Conservation (phyloP, 2,888 invertebrate genomes). For the Cyrtodaria siliqua region DNA sequence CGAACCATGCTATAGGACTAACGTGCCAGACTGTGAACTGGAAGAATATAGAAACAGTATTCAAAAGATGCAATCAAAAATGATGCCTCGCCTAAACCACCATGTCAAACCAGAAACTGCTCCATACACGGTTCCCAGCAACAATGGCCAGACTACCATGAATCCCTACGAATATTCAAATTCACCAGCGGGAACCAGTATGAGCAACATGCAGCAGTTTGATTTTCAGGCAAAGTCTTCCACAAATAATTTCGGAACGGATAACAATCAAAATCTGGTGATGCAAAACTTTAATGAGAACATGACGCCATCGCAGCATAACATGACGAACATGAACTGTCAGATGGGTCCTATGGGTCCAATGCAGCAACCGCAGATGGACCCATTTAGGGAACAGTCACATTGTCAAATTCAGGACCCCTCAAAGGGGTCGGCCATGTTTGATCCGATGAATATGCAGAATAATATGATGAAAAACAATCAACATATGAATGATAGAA, state of each 20-base stretch:
- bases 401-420: constrained; percentile 63
- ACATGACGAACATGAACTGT: constrained; percentile 62
- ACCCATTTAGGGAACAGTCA: constrained; percentile 53
- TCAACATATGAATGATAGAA: constrained; percentile 18
- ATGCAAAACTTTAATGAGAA: constrained; percentile 67
- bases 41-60: constrained; percentile 76
- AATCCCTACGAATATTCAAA: constrained; percentile 68
- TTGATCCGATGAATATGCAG: constrained; percentile 57
- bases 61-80: constrained; percentile 78
- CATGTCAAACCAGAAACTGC: constrained; percentile 79
- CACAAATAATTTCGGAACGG: constrained; percentile 66
- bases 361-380: constrained; percentile 66
- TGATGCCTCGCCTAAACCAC: constrained; percentile 75
- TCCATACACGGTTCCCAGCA: constrained; percentile 80
- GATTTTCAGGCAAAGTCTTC: constrained; percentile 65
- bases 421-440: constrained; percentile 57
- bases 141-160: constrained; percentile 67
- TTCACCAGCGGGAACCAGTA: constrained; percentile 15
- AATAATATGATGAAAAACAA: constrained; percentile 50
- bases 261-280: constrained; percentile 73
- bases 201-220: constrained; percentile 61
- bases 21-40: constrained; percentile 75
- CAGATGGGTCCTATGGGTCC: constrained; percentile 64
- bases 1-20: constrained; percentile 67
- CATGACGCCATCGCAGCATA: constrained; percentile 50